These are phyloP conservation scores for Varanus salvator DNA, from an alignment of 2,113 vertebrate genomes.

Conservation along the genomic window DNA sequence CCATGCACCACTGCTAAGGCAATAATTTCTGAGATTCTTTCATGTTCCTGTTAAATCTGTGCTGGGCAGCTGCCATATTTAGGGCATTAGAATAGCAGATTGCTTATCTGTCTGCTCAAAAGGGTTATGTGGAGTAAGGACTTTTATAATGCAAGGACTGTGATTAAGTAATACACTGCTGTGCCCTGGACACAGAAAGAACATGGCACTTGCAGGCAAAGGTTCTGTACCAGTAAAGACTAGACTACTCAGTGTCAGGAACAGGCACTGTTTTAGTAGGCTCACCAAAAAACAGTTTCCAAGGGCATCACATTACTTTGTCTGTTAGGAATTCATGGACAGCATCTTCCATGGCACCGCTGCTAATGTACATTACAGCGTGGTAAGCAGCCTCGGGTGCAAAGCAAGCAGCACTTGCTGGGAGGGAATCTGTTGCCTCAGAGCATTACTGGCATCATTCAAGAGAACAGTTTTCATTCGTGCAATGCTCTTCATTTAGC, in stretches of 20 bases:
- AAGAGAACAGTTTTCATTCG: too few relatives aligned
- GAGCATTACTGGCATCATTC: too few relatives aligned
- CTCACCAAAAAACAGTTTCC: neutral
- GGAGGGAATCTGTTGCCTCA: too few relatives aligned
- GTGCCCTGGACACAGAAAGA: neutral
- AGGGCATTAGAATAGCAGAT: neutral
- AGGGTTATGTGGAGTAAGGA: conserved; percentile 5
- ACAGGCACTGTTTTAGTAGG: neutral
- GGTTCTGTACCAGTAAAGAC: neutral
- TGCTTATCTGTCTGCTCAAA: neutral
- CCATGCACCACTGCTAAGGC: neutral
- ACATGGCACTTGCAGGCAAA: neutral
- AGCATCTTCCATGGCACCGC: too few relatives aligned
- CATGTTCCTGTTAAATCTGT: neutral
- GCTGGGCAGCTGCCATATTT: neutral
- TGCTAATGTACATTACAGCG: too few relatives aligned
- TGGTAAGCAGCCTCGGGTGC: too few relatives aligned
- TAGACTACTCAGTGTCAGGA: too few relatives aligned
- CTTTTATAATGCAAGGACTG: neutral
- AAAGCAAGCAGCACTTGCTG: too few relatives aligned
- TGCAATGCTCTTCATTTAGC: too few relatives aligned
- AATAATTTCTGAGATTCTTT: conserved; percentile 9
- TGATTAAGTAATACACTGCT: neutral
- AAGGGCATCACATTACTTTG: conserved; percentile 12
- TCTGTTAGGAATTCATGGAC: neutral